Evolutionary conservation across 1,140 invertebrate species (phyloP), one percentile per base, ranked within the genome.

Genomic region (Diachasma alloeum): DNA sequence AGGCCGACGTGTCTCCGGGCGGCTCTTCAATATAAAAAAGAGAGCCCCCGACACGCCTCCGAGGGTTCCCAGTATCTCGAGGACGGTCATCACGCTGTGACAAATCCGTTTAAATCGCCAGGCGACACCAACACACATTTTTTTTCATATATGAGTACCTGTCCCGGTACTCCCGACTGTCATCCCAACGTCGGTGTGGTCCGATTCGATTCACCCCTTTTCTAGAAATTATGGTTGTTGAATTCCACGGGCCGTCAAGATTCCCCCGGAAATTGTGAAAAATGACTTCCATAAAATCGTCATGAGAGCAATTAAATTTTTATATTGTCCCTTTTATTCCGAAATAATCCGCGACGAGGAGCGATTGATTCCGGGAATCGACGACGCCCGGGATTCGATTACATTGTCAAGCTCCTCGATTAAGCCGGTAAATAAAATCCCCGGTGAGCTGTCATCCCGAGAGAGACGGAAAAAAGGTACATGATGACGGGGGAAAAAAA

Each of bases 61-160:
- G 46, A 71, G 68, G 73, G 76, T 82, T 83, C 53, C n/a, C 56
- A 71, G 59, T 63, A 63, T 79, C 76, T 48, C 53, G 24, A 59
- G 72, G 53, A 75, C 69, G 72, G 69, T 77, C 67, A 77, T 78
- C 74, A 79, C 72, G 66, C 76, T 82, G 79, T 81, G 83, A 84
- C 81, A 84, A 84, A 84, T 84, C 80, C 83, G 70, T 82, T 84
- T 75, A 84, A 83, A 81, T 77, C 77, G 77, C 80, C 73, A 79
- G 79, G 69, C 72, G 69, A 31, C 72, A 42, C 66, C 37, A 66
- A n/a, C 67, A 66, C 24, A 37, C 59, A 24, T 63, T 63, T 63
- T 63, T 63, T 31, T 63, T 36, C 31, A 9, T 36, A 15, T 72
- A 31, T 26, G 56, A 48, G 31, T 31, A 75, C 59, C 31, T 73